These are phyloP conservation scores for Polyodon spathula DNA, from an alignment of 2,113 vertebrate genomes.

Conservation along the genomic window DNA sequence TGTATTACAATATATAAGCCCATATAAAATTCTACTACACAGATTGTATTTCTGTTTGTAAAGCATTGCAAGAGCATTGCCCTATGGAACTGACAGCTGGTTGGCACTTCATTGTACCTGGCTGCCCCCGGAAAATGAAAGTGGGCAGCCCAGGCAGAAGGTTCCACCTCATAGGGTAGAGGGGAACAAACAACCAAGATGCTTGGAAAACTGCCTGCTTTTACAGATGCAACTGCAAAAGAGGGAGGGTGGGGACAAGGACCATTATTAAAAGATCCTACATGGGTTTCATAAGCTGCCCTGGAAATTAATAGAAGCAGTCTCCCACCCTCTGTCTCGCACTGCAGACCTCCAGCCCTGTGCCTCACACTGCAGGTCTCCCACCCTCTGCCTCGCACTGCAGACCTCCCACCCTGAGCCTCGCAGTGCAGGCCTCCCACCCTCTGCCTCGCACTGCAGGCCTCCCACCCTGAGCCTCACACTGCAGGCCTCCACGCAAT, in stretches of 20 bases:
- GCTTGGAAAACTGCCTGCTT: neutral
- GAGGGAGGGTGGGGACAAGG: constrained; percentile 19
- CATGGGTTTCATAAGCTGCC: constrained; percentile 54
- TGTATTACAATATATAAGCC: no score
- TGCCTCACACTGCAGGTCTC: no score
- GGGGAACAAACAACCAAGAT: constrained; percentile 15
- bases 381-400: no score
- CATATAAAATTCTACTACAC: no score
- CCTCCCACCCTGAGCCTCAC: no score
- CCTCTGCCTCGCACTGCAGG: no score
- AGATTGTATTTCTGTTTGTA: neutral
- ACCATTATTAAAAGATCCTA: constrained; percentile 57
- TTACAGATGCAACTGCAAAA: neutral
- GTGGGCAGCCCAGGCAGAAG: constrained; percentile 19
- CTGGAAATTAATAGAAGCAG: constrained; percentile 50
- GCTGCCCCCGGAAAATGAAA: neutral
- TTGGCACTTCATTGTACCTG: neutral
- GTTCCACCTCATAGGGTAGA: neutral
- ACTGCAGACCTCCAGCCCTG: constrained; percentile 60
- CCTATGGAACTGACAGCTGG: neutral
- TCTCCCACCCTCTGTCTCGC: constrained; percentile 59
- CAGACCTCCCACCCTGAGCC: no score
- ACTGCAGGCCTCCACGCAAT: no score
- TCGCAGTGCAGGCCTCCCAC: no score
- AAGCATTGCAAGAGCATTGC: neutral